Conservation (phyloP, 2,888 invertebrate genomes). For the Hermodice carunculata region DNA sequence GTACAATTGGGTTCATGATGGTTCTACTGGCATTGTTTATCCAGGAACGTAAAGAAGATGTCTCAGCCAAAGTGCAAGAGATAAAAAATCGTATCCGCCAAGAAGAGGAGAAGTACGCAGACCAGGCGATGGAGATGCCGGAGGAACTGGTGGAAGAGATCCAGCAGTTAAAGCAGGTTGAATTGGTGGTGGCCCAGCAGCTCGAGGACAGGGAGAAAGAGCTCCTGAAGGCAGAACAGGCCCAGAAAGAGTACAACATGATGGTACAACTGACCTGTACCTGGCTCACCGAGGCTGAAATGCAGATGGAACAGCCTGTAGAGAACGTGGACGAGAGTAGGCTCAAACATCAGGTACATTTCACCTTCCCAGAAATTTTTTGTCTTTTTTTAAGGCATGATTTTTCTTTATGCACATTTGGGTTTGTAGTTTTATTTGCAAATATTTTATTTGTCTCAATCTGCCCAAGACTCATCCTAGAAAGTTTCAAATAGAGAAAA, state of each 20-base stretch:
- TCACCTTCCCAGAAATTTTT: too few relatives aligned
- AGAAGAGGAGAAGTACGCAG: constrained; percentile 52
- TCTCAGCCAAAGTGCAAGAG: not conserved
- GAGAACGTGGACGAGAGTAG: not conserved
- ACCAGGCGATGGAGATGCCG: constrained; percentile 49
- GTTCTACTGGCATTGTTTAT: too few relatives aligned
- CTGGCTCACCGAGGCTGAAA: constrained; percentile 53
- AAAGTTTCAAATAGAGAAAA: too few relatives aligned
- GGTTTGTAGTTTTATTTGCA: too few relatives aligned
- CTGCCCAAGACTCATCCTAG: too few relatives aligned
- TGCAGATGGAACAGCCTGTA: constrained; percentile 49
- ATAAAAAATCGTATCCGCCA: too few relatives aligned
- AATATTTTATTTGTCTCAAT: too few relatives aligned
- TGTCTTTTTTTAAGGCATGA: too few relatives aligned
- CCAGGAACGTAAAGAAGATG: not conserved
- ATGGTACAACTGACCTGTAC: constrained; percentile 42
- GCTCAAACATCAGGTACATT: not conserved
- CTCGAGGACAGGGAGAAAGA: constrained; percentile 53
- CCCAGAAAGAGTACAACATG: constrained; percentile 45
- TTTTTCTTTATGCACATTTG: too few relatives aligned
- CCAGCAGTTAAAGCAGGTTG: constrained; percentile 42
- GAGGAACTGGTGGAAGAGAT: constrained; percentile 46
- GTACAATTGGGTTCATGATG: too few relatives aligned
- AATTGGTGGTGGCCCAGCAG: constrained; percentile 41
- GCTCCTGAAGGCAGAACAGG: constrained; percentile 50